Percentiles rank a stretch among this genome's conserved stretches.
Conservation (phyloP, 1,140 invertebrate species). For the Drosophila rufa region DNA sequence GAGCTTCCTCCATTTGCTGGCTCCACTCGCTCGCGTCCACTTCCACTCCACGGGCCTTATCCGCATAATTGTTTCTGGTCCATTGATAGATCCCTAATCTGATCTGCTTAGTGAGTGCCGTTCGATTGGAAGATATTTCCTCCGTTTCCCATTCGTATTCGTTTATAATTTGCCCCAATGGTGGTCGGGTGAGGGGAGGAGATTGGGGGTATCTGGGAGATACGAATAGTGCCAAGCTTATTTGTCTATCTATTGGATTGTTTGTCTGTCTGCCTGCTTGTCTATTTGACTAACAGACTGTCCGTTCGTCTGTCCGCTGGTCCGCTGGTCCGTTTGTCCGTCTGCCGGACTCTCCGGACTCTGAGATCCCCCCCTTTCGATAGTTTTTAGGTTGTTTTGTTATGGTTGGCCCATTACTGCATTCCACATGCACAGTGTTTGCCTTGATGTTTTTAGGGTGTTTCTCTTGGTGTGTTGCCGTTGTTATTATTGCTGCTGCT, state of each 20-base stretch:
- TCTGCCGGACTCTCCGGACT: conserved; percentile 2
- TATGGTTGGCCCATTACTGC: conserved; percentile 80
- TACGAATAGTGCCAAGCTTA: conserved; percentile 66
- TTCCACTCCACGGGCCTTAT: conserved; percentile 43
- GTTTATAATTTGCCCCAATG: conserved; percentile 39
- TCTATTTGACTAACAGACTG: conserved; percentile 62
- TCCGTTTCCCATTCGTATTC: conserved; percentile 28
- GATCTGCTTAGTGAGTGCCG: conserved; percentile 55
- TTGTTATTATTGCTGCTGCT: conserved; percentile 48
- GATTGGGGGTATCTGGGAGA: conserved; percentile 61
- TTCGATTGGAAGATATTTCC: conserved; percentile 50
- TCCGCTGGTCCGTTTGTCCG: conserved; percentile 44
- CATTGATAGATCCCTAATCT: conserved; percentile 56
- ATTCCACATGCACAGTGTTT: conserved; percentile 81
- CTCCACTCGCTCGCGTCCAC: conserved; percentile 14
- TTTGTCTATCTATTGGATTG: conserved; percentile 78
- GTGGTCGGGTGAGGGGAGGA: conserved; percentile 1
- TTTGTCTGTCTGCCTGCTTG: conserved; percentile 51
- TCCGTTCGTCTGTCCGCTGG: conserved; percentile 40
- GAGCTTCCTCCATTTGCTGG: conserved; percentile 18
- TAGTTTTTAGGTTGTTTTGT: conserved; percentile 59
- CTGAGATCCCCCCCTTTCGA: neutral
- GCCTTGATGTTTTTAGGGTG: conserved; percentile 82
- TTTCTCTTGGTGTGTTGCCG: conserved; percentile 65
- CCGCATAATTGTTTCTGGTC: conserved; percentile 50